Evolutionary conservation across 1,140 invertebrate genomes (phyloP), one percentile per base, ranked within the genome.

Genomic region (Meloidogyne hapla): DNA sequence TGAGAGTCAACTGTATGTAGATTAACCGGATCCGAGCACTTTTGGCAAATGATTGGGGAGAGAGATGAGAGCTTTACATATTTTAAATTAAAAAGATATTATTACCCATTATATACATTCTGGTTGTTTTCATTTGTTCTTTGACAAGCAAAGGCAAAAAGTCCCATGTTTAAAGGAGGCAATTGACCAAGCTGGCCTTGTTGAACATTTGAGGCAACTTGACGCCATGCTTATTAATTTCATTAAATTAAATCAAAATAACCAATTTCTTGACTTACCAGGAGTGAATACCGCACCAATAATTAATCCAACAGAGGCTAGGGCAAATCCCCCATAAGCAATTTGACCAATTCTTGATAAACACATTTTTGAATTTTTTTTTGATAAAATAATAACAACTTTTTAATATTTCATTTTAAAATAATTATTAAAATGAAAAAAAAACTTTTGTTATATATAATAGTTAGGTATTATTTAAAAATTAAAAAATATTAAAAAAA

Each of bases 251-350:
- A 38, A 45, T 8, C 15, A 12, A n/a, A 10, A n/a, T 4, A 26
- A 56, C 5, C 10, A n/a, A 62, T 21, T 9, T n/a, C 23, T 18
- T 12, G 1, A 73, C 6, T 18, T 9, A 77, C 81, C 81, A 26
- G 81, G 81, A 23, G 81, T 83, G 48, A 82, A 82, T 15, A 80
- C 33, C 9, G 69, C 40, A n/a, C 48, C 78, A 13, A 83, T n/a
- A 15, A 79, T 83, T 28, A 82, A 75, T 0, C 61, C 73, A 18
- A 83, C 18, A 4, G 80, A 74, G 13, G 63, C 23, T 28, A 82
- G 67, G n/a, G 79, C 80, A 18, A 76, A 38, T 23, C 42, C 63
- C 8, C 77, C 81, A 73, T 82, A 82, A n/a, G 81, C 48, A 68
- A 82, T 82, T 67, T 82, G 81, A 18, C 77, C 77, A 61, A 83